Percentiles rank a stretch among this genome's conserved stretches.
These are phyloP conservation scores for Bombus huntii DNA, from an alignment of 1,140 invertebrate species.

Conservation along the genomic window DNA sequence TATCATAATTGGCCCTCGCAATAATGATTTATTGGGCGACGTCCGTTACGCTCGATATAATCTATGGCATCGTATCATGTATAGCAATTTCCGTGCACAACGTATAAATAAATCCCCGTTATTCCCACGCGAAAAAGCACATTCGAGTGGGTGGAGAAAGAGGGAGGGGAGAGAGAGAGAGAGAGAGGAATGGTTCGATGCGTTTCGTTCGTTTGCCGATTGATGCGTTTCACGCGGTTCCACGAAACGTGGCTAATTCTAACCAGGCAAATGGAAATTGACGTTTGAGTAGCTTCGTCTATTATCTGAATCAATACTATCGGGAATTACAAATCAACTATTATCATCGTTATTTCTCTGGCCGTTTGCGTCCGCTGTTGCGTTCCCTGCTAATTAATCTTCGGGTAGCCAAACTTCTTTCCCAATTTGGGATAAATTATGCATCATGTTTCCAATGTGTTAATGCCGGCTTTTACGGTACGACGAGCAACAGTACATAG, in stretches of 20 bases:
- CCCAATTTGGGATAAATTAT: neutral
- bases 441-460: neutral
- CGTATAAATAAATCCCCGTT: constrained; percentile 39
- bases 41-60: constrained; percentile 50
- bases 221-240: constrained; percentile 37
- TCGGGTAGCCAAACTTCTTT: neutral
- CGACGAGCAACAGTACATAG: neutral
- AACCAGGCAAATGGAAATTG: constrained; percentile 49
- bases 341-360: constrained; percentile 17
- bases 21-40: constrained; percentile 45
- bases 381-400: constrained; percentile 16
- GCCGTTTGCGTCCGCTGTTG: neutral
- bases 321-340: constrained; percentile 35
- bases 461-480: neutral
- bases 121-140: constrained; percentile 45
- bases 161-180: neutral
- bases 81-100: constrained; percentile 24
- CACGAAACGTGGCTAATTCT: constrained; percentile 43
- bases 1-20: constrained; percentile 42
- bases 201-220: constrained; percentile 40
- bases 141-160: neutral
- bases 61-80: constrained; percentile 26
- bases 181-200: neutral
- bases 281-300: constrained; percentile 43
- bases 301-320: constrained; percentile 46